phyloP scores from a whole-genome alignment of 2,797 vertebrate species.

The Melanogrammus aeglefinus region DNA sequence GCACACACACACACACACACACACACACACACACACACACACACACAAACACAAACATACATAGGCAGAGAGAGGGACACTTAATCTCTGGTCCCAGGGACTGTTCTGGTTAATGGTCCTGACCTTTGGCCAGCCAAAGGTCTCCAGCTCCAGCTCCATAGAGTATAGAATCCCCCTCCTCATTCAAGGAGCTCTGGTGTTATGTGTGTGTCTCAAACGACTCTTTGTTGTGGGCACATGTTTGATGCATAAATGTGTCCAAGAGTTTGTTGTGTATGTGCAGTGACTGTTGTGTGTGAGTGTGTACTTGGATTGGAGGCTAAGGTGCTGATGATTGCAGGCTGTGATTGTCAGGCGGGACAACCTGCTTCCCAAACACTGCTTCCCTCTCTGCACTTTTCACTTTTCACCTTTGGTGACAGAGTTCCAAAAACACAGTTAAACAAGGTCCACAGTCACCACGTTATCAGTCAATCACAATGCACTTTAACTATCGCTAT shows the following conservation, averaged over 20 bases:
- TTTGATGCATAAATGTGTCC: neutral
- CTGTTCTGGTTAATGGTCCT: conserved; percentile 36
- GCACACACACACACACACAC: neutral
- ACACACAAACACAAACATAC: neutral
- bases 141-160: conserved; percentile 26
- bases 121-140: conserved; percentile 51
- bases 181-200: conserved; percentile 31
- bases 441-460: neutral
- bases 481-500: too few species aligned
- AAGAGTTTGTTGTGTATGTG: neutral
- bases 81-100: conserved; percentile 13
- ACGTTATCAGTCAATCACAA: neutral
- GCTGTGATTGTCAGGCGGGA: neutral
- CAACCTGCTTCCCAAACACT: neutral
- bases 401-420: neutral
- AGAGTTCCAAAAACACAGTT: neutral
- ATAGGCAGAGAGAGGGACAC: neutral
- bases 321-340: too few species aligned
- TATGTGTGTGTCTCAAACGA: neutral
- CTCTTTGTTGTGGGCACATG: neutral
- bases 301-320: neutral
- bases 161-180: conserved; percentile 20
- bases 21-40: conserved; percentile 4
- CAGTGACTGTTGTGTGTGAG: neutral
- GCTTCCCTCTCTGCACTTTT: neutral